Evolutionary conservation across 2,797 vertebrate species (phyloP), one percentile per base, ranked within the genome.

Genomic region (Aselliscus stoliczkanus): DNA sequence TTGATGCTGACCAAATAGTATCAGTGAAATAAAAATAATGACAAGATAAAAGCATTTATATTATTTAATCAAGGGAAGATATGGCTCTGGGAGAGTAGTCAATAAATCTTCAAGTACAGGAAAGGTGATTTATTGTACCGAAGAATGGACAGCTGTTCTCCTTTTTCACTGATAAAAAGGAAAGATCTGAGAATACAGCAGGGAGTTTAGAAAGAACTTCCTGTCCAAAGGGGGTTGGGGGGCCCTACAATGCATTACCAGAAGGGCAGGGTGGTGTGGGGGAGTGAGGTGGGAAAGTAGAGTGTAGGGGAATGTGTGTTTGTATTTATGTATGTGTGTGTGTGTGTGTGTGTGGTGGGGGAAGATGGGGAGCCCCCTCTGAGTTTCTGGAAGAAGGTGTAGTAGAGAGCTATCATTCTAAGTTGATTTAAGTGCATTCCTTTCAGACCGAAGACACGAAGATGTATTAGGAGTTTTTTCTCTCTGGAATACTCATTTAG

Each of bases 21-120:
- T 27, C 93, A 88, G 56, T 75, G 47, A 85, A 94, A 96, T 94
- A 86, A 96, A 97, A 96, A 95, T 81, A 81, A 96, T 5, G 34
- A 89, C 65, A 94, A 91, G 82, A 93, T 81, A 77, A 93, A 96
- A 77, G 34, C 31, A 77, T 88, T 94, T 91, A 31, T 34, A 65
- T 97, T 81, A 96, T 93, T 96, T 95, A 95, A 95, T 88, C 39
- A 94, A 80, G 50, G 65, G 64, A 89, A 72, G 81, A 47, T 23
- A 81, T 4, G 25, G 14, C 52, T 79, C 44, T 34, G 34, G 62
- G 7, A 89, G 64, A 52, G 84, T 56, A 76, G 27, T 58, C 14
- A 27, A 34, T 94, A 91, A 44, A 62, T 94, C 70, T 87, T 64
- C 12, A 85, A 62, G 64, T 75, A 96, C 8, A 42, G 50, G 62